These are phyloP conservation scores for Sturnira hondurensis DNA, from an alignment of 2,113 vertebrate genomes.

Conservation along the genomic window DNA sequence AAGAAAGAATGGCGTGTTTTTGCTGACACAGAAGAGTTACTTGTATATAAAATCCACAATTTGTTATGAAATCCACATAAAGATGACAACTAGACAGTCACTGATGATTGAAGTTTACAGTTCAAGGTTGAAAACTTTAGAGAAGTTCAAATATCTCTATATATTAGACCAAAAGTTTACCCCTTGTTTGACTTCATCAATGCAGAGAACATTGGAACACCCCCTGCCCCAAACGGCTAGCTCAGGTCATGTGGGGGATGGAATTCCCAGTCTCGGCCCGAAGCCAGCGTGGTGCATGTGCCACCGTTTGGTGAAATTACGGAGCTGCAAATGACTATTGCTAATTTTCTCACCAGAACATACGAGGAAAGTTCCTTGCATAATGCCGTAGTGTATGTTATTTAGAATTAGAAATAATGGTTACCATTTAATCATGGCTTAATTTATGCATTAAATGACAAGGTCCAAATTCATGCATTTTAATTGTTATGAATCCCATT, in stretches of 20 bases:
- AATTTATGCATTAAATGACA: neutral
- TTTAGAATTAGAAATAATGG: neutral
- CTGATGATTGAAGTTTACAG: neutral
- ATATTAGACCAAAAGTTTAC: neutral
- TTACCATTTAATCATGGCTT: neutral
- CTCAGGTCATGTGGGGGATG: neutral
- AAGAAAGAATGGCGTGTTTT: neutral
- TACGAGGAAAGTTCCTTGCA: neutral
- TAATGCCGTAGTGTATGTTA: neutral
- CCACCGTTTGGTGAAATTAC: conserved; percentile 63
- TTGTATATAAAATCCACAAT: neutral
- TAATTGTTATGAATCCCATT: neutral
- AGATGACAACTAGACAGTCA: neutral
- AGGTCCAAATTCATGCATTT: neutral
- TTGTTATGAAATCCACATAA: neutral
- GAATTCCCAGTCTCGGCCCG: neutral
- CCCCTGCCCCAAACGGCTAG: neutral
- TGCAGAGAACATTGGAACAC: neutral
- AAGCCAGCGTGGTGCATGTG: conserved; percentile 39
- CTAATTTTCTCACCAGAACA: conserved; percentile 6
- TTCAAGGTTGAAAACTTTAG: neutral
- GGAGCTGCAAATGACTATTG: conserved; percentile 56
- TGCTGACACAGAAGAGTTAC: neutral
- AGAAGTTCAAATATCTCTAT: neutral
- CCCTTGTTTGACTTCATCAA: neutral